Evolutionary conservation across 2,113 vertebrate species (phyloP).

Genomic region (Crotalus tigris): DNA sequence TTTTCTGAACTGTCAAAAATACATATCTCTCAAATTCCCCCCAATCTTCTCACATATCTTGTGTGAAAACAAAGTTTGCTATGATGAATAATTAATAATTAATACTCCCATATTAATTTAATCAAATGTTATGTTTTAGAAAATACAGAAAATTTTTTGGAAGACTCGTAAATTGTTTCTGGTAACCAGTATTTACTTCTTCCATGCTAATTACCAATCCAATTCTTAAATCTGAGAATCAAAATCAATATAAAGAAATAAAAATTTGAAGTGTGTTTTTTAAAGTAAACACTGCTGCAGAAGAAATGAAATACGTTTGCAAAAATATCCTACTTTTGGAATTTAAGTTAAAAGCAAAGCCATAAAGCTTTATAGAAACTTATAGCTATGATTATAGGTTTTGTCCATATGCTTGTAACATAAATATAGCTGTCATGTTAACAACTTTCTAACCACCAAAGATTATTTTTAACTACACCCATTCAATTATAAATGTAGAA

Average conservation of each 20-base stretch:
- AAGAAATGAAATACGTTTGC: background rate
- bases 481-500: conserved; percentile 56
- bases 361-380: accelerated
- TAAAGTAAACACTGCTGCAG: background rate
- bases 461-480: conserved; percentile 57
- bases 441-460: conserved; percentile 56
- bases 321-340: background rate
- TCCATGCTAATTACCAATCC: background rate
- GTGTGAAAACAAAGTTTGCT: background rate
- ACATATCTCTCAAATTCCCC: background rate
- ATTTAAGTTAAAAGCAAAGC: background rate
- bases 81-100: background rate
- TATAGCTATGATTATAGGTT: conserved; percentile 30
- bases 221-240: background rate
- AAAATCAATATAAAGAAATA: background rate
- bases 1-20: background rate
- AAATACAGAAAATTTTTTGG: background rate
- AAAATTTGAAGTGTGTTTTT: background rate
- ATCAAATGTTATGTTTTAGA: background rate
- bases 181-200: background rate
- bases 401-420: conserved; percentile 9
- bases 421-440: conserved; percentile 51
- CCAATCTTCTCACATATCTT: background rate
- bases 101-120: background rate
- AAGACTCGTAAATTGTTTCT: background rate